Evolutionary conservation across 2,797 vertebrate species (phyloP).

Genomic region (Schizothorax lantsangensis): DNA sequence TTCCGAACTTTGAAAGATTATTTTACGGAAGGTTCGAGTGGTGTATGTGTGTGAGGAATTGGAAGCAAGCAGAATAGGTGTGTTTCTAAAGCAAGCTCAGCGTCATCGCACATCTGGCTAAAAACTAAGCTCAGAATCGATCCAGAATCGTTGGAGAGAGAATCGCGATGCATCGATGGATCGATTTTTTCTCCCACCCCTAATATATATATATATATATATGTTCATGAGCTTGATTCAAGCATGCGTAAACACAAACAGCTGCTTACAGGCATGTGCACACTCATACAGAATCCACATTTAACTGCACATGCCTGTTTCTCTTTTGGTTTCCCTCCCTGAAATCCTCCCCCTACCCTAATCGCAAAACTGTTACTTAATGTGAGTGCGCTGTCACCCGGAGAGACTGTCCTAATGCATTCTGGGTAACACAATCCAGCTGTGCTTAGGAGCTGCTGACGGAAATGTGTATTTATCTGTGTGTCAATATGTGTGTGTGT

Average conservation of each 20-base stretch:
- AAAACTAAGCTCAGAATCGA: too few relatives aligned
- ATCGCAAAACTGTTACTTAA: conserved; percentile 43
- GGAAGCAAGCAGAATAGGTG: too few relatives aligned
- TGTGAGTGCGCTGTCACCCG: conserved; percentile 62
- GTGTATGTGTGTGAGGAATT: too few relatives aligned
- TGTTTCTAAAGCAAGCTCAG: too few relatives aligned
- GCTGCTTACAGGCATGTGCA: neutral
- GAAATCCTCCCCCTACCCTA: conserved; percentile 37
- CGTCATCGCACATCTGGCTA: too few relatives aligned
- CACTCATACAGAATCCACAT: conserved; percentile 2
- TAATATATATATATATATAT: too few relatives aligned
- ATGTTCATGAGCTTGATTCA: conserved; percentile 13
- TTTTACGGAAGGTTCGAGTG: too few relatives aligned
- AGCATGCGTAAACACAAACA: conserved; percentile 38
- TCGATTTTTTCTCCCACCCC: too few relatives aligned
- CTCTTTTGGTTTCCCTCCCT: conserved; percentile 27
- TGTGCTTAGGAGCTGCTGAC: conserved; percentile 62
- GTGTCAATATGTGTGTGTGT: conserved; percentile 6
- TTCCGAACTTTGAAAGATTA: too few relatives aligned
- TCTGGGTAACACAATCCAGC: conserved; percentile 79
- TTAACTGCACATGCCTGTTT: conserved; percentile 35
- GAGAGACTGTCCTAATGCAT: conserved; percentile 70
- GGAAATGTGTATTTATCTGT: conserved; percentile 25
- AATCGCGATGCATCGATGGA: too few relatives aligned
- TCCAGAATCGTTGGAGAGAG: too few relatives aligned